These are phyloP conservation scores for Channa striata DNA, from an alignment of 2,797 vertebrate species.

Conservation along the genomic window DNA sequence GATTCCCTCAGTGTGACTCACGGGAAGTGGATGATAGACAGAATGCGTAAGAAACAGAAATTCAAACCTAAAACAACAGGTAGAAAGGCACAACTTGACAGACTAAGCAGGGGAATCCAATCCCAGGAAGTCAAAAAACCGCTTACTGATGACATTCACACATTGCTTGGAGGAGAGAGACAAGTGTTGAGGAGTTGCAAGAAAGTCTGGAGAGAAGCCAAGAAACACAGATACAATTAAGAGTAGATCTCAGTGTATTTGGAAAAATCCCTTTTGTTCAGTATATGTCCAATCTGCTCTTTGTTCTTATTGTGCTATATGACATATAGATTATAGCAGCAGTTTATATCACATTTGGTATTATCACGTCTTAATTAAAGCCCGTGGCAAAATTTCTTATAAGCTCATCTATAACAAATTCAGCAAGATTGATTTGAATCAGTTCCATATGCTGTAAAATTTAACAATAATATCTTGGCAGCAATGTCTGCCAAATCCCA, in stretches of 20 bases:
- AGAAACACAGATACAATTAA: not conserved
- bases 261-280: not conserved
- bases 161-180: slow-evolving; percentile 35
- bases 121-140: slow-evolving; percentile 50
- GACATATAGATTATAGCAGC: slow-evolving; percentile 9
- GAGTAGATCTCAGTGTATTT: not conserved
- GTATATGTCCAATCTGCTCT: not conserved
- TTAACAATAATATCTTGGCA: slow-evolving; percentile 36
- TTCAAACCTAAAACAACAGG: slow-evolving; percentile 37
- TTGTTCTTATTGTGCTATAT: not conserved
- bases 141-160: slow-evolving; percentile 58
- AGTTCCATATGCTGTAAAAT: slow-evolving; percentile 30
- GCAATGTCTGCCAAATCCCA: slow-evolving; percentile 34
- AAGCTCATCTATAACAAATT: slow-evolving; percentile 44
- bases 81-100: slow-evolving; percentile 31
- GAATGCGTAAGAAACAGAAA: slow-evolving; percentile 35
- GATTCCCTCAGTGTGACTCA: slow-evolving; percentile 38
- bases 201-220: slow-evolving; percentile 15
- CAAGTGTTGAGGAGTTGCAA: not conserved
- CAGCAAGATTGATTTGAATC: slow-evolving; percentile 37
- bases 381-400: slow-evolving; percentile 35
- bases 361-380: slow-evolving; percentile 39
- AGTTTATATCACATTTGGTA: slow-evolving; percentile 5
- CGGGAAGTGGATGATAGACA: slow-evolving; percentile 49
- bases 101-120: slow-evolving; percentile 47